Evolutionary conservation across 2,113 vertebrate species (phyloP), one percentile per base, ranked within the genome.

Genomic region (Chroicocephalus ridibundus): DNA sequence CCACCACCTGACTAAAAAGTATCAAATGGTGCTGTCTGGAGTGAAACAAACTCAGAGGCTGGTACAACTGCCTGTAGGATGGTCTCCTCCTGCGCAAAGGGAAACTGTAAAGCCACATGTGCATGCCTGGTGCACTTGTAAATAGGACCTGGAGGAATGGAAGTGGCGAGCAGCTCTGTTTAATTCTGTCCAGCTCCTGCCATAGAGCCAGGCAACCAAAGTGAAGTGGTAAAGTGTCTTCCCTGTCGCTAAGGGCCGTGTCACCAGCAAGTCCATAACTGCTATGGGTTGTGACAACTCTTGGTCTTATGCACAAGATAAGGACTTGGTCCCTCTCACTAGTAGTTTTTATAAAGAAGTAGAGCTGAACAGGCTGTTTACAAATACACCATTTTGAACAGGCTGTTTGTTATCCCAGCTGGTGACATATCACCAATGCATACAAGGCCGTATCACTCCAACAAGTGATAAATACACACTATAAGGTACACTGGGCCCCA

Each of bases 391-490:
- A 11, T 27, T 32, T 49, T 13, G 42, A 76, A 77, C 36, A 40
- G 27, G n/a, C 24, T 51, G 9, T 15, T 38, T 42, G 5, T 52
- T 25, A 27, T 38, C 46, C 20, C 0, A 0, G 6, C 4, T 9
- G 36, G 4, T 40, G 76, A 69, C 42, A 10, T 55, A 2, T 17
- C 71, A 47, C n/a, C 52, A 5, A 1, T 15, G 29, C 14, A 3
- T 4, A 7, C 60, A 25, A 55, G 61, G 38, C 26, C 0, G 0
- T 17, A 49, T 11, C 69, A 49, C 55, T 52, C 47, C 32, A 51
- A 46, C 62, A 57, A 54, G 13, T 2, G 38, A 13, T 15, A 8
- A 8, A 7, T 3, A 2, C 6, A 3, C 16, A 1, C 2, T 1
- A 4, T 32, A 10, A 6, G 15, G n/a, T 31, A 49, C 0, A 0